Conservation (phyloP, 2,113 vertebrate species). For the Cepphus grylle region DNA sequence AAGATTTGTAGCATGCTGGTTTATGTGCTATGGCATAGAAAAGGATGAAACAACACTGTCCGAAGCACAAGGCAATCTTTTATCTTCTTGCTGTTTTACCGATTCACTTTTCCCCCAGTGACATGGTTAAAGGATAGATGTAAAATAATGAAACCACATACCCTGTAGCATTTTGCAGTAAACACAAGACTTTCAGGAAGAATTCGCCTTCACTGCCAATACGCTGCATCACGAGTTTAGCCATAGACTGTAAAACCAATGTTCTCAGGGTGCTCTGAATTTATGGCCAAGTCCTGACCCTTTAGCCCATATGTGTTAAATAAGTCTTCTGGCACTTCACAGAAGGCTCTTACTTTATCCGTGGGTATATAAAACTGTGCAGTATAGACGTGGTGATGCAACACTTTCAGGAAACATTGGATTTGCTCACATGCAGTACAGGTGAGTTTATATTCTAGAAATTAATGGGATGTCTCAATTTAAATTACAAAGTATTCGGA, state of each 20-base stretch:
- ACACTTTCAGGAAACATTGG: neutral
- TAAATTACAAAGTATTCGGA: neutral
- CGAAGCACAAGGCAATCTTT: neutral
- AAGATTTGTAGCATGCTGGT: neutral
- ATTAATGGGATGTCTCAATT: neutral
- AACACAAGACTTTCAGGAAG: neutral
- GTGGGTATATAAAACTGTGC: neutral
- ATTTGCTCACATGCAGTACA: neutral
- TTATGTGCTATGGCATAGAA: neutral
- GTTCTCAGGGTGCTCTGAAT: neutral
- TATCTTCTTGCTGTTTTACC: neutral
- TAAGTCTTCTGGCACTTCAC: neutral
- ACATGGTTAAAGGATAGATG: neutral
- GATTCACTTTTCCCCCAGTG: neutral
- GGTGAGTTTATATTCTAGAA: neutral
- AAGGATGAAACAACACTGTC: neutral
- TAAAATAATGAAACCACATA: neutral
- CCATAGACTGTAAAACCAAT: fast-evolving
- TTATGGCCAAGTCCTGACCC: neutral
- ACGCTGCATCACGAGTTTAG: neutral
- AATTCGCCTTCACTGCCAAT: neutral
- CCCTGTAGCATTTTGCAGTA: neutral
- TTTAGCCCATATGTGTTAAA: neutral
- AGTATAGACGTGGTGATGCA: neutral
- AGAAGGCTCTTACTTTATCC: neutral